phyloP scores from a whole-genome alignment of 1,140 invertebrate genomes.

The Drosophila erecta region DNA sequence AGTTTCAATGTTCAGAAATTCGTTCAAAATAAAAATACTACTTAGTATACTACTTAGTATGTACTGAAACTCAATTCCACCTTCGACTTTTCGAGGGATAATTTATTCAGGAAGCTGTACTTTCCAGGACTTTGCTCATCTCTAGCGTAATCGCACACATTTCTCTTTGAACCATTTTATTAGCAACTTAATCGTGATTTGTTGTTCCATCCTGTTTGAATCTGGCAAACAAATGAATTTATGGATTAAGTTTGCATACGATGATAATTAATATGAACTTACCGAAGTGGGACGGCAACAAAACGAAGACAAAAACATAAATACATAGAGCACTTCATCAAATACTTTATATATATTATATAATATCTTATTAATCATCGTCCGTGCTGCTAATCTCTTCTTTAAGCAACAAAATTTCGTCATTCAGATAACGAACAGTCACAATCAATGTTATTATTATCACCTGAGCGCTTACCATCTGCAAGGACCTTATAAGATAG shows the following conservation, averaged over 20 bases:
- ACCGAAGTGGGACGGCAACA: background rate
- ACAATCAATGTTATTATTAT: constrained; percentile 56
- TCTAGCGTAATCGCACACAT: constrained; percentile 38
- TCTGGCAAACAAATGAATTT: constrained; percentile 49
- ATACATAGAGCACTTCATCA: background rate
- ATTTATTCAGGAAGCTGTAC: background rate
- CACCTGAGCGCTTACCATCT: constrained; percentile 42
- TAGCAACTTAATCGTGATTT: constrained; percentile 70
- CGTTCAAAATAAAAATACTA: no score
- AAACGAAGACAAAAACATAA: no score
- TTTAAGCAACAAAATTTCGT: constrained; percentile 54
- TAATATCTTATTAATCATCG: constrained; percentile 43
- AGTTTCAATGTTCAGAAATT: no score
- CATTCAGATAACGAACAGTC: constrained; percentile 54
- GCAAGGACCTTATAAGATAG: constrained; percentile 1
- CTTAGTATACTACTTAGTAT: no score
- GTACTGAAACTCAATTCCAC: background rate
- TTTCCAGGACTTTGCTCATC: constrained; percentile 20
- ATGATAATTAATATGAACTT: constrained; percentile 45
- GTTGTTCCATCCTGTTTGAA: constrained; percentile 31
- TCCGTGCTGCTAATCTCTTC: constrained; percentile 40
- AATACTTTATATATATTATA: no score
- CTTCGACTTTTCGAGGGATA: background rate
- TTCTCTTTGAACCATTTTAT: constrained; percentile 69
- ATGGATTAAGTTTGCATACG: constrained; percentile 59